These are phyloP conservation scores for Dermatemys mawii DNA, from an alignment of 2,113 vertebrate species.

Conservation along the genomic window DNA sequence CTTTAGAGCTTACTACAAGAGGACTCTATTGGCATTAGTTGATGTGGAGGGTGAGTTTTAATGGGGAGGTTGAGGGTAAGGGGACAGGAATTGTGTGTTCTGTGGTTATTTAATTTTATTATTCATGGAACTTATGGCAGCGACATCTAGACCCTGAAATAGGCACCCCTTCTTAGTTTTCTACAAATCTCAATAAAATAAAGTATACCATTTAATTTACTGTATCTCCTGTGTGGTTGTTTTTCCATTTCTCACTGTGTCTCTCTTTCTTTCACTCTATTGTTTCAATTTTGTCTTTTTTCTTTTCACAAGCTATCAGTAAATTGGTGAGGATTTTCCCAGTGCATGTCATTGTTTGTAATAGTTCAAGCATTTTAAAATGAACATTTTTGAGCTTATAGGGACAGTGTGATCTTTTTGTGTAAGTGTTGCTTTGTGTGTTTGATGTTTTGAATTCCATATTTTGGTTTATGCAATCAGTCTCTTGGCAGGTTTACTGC, in stretches of 20 bases:
- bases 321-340: neutral
- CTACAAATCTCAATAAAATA: neutral
- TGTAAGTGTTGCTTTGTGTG: rapidly evolving
- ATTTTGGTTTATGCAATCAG: rapidly evolving
- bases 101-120: rapidly evolving
- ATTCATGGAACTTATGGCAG: neutral
- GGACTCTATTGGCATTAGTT: neutral
- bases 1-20: neutral
- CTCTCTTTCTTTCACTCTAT: neutral
- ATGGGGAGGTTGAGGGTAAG: neutral
- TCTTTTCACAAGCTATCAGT: neutral
- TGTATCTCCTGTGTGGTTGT: neutral
- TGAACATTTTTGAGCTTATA: neutral
- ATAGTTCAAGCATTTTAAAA: neutral
- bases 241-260: neutral
- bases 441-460: rapidly evolving
- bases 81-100: rapidly evolving
- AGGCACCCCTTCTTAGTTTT: neutral
- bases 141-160: neutral
- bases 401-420: neutral
- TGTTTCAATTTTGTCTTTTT: neutral
- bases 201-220: neutral
- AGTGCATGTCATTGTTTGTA: neutral
- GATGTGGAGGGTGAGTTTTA: rapidly evolving
- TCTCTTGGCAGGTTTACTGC: no score